phyloP scores from a whole-genome alignment of 2,888 invertebrate genomes.

The Melangyna quadrimaculata region DNA sequence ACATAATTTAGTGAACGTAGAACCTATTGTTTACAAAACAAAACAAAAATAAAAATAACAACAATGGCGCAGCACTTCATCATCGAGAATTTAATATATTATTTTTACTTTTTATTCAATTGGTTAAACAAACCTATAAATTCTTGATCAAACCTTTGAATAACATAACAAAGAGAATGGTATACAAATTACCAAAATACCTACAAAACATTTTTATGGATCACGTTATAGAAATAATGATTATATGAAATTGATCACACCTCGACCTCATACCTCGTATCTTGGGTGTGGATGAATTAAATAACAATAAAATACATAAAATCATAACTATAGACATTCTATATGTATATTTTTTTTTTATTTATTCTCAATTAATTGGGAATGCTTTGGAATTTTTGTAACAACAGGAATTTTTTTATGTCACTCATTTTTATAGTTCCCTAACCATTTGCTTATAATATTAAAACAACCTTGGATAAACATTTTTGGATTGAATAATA shows the following conservation, averaged over 20 bases:
- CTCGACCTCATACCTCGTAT: too few species aligned
- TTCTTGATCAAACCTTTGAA: neutral
- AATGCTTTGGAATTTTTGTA: neutral
- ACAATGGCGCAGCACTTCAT: too few species aligned
- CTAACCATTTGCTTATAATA: neutral
- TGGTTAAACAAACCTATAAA: constrained; percentile 5
- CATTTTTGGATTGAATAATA: too few species aligned
- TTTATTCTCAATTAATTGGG: neutral
- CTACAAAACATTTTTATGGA: neutral
- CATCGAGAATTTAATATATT: neutral
- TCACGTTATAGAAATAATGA: neutral
- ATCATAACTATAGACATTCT: neutral
- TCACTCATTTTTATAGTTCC: neutral
- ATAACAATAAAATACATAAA: neutral
- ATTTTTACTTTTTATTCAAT: neutral
- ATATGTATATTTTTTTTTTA: neutral
- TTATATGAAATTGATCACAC: constrained; percentile 3
- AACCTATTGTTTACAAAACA: neutral
- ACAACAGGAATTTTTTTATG: neutral
- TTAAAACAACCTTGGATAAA: neutral
- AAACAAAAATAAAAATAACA: neutral
- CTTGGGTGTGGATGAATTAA: neutral
- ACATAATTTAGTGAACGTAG: neutral
- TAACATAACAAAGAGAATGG: neutral
- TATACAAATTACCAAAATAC: neutral